phyloP scores from a whole-genome alignment of 35 echinoderm and acorn worm genomes.

The Stichopus chloronotus region DNA sequence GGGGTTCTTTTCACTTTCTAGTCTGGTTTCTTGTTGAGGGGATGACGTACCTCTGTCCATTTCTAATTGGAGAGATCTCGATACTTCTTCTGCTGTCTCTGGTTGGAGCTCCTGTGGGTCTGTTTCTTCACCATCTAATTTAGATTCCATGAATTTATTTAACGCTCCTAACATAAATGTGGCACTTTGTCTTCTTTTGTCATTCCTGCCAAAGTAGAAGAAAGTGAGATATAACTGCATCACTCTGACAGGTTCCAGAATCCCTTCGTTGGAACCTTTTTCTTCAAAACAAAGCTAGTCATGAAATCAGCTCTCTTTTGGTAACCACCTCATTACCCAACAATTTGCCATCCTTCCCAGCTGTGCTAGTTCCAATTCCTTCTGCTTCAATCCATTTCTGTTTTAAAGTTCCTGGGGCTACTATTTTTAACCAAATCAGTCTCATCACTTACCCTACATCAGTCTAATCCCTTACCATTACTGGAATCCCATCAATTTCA shows the following conservation, averaged over 20 bases:
- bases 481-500: no score
- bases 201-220: slow-evolving; percentile 18
- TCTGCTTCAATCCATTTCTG: no score
- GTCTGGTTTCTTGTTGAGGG: not conserved
- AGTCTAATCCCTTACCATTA: no score
- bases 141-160: slow-evolving; percentile 40
- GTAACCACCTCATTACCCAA: no score
- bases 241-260: not conserved
- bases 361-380: no score
- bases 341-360: no score
- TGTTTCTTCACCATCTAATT: not conserved
- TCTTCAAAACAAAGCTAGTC: not conserved
- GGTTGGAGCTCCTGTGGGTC: not conserved
- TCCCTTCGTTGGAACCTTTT: not conserved
- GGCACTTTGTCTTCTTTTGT: slow-evolving; percentile 27
- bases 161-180: slow-evolving; percentile 33
- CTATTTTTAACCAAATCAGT: no score
- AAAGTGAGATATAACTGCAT: not conserved
- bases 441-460: no score
- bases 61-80: not conserved
- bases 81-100: not conserved
- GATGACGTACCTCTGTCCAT: not conserved
- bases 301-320: not conserved
- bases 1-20: not conserved
- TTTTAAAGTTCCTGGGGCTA: no score